Evolutionary conservation across 2,113 vertebrate species (phyloP), one percentile per base, ranked within the genome.

Genomic region (Clarias macrocephalus): DNA sequence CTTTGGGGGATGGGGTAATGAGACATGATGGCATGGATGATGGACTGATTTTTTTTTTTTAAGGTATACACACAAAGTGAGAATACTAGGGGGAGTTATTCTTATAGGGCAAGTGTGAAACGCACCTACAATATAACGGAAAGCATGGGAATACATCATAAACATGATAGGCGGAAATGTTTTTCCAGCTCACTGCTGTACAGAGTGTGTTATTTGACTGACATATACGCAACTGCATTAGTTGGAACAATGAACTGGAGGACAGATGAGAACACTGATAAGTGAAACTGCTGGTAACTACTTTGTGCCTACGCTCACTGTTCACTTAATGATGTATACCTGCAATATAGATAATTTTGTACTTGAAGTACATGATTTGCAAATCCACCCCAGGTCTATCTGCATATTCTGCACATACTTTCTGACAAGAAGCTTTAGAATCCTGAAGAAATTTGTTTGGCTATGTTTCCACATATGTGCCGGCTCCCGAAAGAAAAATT

Each of bases 61-160:
- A 75, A 56, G 59, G 68, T 66, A 76, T 60, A 79, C 48, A 63
- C 48, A 77, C 81, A 65, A 83, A 28, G 72, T 83, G 81, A 28
- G 62, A 87, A 59, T 19, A 66, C 8, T 5, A 21, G 48, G 25
- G 80, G 10, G 70, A 66, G 48, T 56, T 82, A 56, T 62, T 62
- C 80, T 75, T 83, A 63, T 63, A 75, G 80, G 28, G 28, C 70
- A 57, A 77, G 82, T 87, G 81, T 84, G 73, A 84, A 87, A 80
- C 68, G 62, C 23, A 80, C 28, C 28, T 48, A 37, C 30, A 19
- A 37, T 33, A 62, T 25, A 81, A 42, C 59, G 56, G 28, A 54
- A 73, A 37, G 68, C 37, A 57, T 30, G n/a, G 37, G 63, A 82
- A 54, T 72, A 42, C 12, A 57, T 60, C 59, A 42, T 62, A 59